phyloP scores from a whole-genome alignment of 2,888 invertebrate species.

The Danaus chrysippus region DNA sequence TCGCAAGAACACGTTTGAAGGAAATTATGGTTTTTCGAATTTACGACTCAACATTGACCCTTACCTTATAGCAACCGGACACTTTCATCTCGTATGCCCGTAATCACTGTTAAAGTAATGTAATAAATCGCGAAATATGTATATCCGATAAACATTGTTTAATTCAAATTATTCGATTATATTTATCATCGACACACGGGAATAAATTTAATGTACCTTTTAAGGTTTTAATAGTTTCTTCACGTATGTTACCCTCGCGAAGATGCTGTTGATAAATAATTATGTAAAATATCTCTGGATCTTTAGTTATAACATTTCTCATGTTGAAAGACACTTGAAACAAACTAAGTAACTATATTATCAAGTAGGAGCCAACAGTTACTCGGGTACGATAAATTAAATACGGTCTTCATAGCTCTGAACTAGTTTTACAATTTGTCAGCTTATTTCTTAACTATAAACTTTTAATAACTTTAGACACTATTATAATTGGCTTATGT shows the following conservation, averaged over 20 bases:
- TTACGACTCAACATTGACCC: too few species aligned
- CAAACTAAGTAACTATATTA: constrained; percentile 16
- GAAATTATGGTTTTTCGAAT: too few species aligned
- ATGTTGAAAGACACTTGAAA: constrained; percentile 2
- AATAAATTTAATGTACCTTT: too few species aligned
- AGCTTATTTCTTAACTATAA: constrained; percentile 14
- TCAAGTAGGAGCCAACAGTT: constrained; percentile 15
- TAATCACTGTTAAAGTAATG: too few species aligned
- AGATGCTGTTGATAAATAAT: background rate
- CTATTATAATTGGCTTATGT: background rate
- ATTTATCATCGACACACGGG: too few species aligned
- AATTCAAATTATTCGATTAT: too few species aligned
- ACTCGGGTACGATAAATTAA: constrained; percentile 20
- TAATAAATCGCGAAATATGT: too few species aligned
- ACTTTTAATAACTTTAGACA: background rate
- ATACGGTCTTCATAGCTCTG: constrained; percentile 19
- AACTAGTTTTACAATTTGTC: constrained; percentile 17
- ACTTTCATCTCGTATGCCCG: too few species aligned
- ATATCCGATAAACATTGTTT: too few species aligned
- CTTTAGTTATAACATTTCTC: constrained; percentile 1
- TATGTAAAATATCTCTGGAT: background rate
- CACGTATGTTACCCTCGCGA: background rate
- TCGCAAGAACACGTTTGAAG: too few species aligned
- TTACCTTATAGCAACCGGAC: too few species aligned
- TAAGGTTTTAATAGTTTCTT: background rate